Evolutionary conservation across 2,888 invertebrate species (phyloP), one percentile per base, ranked within the genome.

Genomic region (Halictus quadricinctus): DNA sequence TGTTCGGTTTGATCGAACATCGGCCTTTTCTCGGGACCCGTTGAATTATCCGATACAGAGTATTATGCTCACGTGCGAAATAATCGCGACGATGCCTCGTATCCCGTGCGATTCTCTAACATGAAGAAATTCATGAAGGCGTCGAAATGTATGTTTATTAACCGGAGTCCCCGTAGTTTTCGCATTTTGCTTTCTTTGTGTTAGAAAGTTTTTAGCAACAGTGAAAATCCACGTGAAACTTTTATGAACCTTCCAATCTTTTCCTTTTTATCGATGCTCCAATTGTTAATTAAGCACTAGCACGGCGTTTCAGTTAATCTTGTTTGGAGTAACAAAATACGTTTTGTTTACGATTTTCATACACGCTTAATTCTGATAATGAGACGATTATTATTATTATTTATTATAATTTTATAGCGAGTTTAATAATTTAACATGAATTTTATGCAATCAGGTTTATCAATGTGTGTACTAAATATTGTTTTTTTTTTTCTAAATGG

Each of bases 61-160:
- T 76, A 72, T n/a, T 29, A 25, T 29, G 54, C 46, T 58, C 54
- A 43, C 43, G 43, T 70, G 64, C 64, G 46, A 78, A 75, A 41
- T 54, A 41, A 79, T 78, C 36, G 41, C n/a, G 48, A 66, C 36
- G 54, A 75, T 72, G 79, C 72, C 66, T 79, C 84, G 75, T 79
- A 50, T 80, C 29, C 58, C 69, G 80, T 82, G 80, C 70, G 80
- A 75, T 86, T 78, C 86, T 77, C 72, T 80, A 64, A 72, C 66
- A n/a, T 54, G 77, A 84, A 78, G 80, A 85, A 80, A 84, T 81
- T 84, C 70, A 85, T 74, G 86, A 85, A 81, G 73, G 80, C 81
- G 77, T 85, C 70, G 86, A 85, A 86, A 85, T 86, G 86, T 86
- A 86, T 82, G 86, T 85, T 86, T 81, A 79, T 86, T 81, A 76